A percentile compares a stretch with the other conserved stretches of the same genome.
Evolutionary conservation across 1,140 invertebrate genomes (phyloP).

Genomic region (Cydia splendana): DNA sequence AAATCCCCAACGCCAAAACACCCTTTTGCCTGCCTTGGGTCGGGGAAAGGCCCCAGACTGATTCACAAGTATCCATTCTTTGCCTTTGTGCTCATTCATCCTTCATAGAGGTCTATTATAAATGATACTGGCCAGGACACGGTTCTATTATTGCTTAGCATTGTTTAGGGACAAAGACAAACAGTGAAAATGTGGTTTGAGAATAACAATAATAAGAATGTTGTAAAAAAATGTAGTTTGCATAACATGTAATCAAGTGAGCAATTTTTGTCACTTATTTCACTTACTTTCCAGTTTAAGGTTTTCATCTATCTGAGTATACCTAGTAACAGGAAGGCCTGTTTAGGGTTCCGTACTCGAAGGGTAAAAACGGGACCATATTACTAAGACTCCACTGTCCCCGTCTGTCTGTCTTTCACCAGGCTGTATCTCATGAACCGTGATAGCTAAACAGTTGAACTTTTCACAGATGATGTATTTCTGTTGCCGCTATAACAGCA

Average conservation of each 20-base stretch:
- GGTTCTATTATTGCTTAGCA: background rate
- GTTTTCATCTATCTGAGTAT: too few species aligned
- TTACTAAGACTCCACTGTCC: too few species aligned
- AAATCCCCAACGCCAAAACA: background rate
- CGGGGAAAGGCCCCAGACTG: slow-evolving; percentile 14
- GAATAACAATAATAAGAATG: background rate
- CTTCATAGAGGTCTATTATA: slow-evolving; percentile 1
- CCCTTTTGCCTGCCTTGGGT: background rate
- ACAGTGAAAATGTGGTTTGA: background rate
- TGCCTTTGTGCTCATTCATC: slow-evolving; percentile 28
- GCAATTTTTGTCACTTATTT: too few species aligned
- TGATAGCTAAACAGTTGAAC: too few species aligned
- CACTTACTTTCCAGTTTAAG: too few species aligned
- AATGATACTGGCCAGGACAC: background rate
- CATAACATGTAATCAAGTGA: background rate
- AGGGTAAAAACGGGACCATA: too few species aligned
- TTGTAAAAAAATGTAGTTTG: background rate
- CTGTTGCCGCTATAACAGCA: too few species aligned
- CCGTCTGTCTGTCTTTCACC: too few species aligned
- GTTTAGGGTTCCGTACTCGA: too few species aligned
- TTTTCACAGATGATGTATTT: too few species aligned
- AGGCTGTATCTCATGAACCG: too few species aligned
- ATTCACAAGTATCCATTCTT: slow-evolving; percentile 30
- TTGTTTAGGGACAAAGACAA: background rate
- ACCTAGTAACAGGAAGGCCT: too few species aligned